Conservation (phyloP, 2,113 vertebrate species). For the Oenanthe oenanthe region DNA sequence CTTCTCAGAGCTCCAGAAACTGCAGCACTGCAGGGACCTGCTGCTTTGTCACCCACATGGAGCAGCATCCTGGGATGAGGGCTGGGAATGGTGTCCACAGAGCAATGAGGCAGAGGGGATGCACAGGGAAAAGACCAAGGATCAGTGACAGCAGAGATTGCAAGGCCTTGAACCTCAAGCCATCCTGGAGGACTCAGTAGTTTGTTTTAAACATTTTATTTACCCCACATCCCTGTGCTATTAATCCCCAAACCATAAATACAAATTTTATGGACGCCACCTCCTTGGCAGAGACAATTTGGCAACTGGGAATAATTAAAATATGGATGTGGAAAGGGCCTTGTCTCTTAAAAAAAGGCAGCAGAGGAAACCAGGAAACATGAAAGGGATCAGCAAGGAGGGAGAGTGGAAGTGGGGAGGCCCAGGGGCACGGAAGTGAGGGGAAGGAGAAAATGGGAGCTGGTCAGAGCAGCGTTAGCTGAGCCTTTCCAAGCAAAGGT, state of each 20-base stretch:
- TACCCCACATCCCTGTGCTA: background rate
- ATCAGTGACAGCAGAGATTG: background rate
- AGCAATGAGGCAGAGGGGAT: background rate
- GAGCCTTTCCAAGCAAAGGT: background rate
- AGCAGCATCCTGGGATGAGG: background rate
- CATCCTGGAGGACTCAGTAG: background rate
- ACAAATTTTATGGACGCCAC: background rate
- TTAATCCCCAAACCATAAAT: background rate
- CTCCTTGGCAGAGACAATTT: background rate
- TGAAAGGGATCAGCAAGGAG: background rate
- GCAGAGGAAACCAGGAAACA: background rate
- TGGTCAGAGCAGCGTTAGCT: fast-evolving
- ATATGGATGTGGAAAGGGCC: background rate
- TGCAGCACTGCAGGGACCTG: background rate
- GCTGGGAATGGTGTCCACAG: background rate
- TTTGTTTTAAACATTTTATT: background rate
- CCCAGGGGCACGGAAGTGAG: background rate
- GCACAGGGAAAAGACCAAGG: background rate
- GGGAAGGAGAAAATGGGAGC: background rate
- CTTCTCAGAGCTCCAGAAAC: background rate
- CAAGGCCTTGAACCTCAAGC: background rate
- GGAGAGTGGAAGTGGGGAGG: background rate
- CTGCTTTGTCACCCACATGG: background rate
- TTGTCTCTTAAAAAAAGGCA: background rate
- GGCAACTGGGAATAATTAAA: background rate